phyloP scores from a whole-genome alignment of 2,113 vertebrate species.

The Natator depressus region DNA sequence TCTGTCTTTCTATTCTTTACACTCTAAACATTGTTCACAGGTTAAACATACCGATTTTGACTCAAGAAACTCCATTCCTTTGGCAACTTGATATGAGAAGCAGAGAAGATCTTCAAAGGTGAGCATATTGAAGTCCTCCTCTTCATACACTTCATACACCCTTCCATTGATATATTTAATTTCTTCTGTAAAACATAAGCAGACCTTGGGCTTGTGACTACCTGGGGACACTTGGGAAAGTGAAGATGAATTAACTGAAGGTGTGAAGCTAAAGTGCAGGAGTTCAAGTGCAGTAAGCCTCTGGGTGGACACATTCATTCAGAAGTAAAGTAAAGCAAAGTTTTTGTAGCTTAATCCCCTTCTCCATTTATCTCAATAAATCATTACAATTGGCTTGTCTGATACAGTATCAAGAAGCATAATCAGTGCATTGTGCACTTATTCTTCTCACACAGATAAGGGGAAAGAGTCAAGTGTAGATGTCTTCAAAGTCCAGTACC shows the following conservation, averaged over 20 bases:
- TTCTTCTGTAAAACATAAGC: slow-evolving; percentile 68
- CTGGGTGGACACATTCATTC: background rate
- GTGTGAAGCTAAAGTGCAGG: background rate
- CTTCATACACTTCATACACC: slow-evolving; percentile 78
- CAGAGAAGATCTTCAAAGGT: slow-evolving; percentile 93
- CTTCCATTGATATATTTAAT: slow-evolving; percentile 63
- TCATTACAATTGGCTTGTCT: background rate
- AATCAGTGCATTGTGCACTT: too few species aligned
- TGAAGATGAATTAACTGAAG: background rate
- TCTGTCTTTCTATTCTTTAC: background rate
- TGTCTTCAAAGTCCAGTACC: background rate
- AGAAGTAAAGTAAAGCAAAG: background rate
- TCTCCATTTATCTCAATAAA: background rate
- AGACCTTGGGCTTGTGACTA: background rate
- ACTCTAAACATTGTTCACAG: background rate
- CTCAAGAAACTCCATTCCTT: slow-evolving; percentile 97
- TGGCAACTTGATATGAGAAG: slow-evolving; percentile 95
- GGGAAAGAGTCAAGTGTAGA: background rate
- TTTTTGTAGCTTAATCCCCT: background rate
- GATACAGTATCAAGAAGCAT: background rate
- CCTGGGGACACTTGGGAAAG: background rate
- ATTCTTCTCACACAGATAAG: background rate
- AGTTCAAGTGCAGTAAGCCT: background rate
- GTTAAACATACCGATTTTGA: slow-evolving; percentile 87
- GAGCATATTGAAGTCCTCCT: slow-evolving; percentile 86